phyloP scores from a whole-genome alignment of 2,113 vertebrate genomes.

The Lamprologus lemairii region DNA sequence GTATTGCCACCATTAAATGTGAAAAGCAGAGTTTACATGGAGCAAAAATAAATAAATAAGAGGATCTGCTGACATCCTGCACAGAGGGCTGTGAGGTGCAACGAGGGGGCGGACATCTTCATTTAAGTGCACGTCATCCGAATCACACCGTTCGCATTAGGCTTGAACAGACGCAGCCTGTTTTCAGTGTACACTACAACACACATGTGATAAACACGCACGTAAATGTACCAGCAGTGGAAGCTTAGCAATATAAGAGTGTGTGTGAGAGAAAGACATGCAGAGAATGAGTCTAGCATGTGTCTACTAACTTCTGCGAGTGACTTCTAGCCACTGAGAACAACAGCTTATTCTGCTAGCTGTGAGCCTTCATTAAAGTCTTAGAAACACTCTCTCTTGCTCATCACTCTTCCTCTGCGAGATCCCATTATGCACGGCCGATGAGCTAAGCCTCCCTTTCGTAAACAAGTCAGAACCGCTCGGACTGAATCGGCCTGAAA shows the following conservation, averaged over 20 bases:
- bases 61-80: neutral
- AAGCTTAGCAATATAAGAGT: neutral
- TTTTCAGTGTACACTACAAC: neutral
- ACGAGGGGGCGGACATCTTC: neutral
- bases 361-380: neutral
- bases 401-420: neutral
- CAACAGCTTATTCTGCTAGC: constrained; percentile 19
- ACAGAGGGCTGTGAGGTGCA: neutral
- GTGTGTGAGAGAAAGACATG: neutral
- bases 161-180: constrained; percentile 9
- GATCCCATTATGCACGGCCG: constrained; percentile 21
- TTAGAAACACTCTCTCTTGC: constrained; percentile 3
- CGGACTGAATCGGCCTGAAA: neutral
- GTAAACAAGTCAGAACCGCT: constrained; percentile 29
- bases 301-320: neutral
- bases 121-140: neutral
- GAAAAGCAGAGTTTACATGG: neutral
- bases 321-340: neutral
- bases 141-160: constrained; percentile 44
- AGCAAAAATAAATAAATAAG: neutral
- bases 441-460: neutral
- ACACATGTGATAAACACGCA: neutral
- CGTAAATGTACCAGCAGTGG: neutral
- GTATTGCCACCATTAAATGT: neutral
- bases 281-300: neutral